Percentiles rank a stretch among this genome's conserved stretches.
These are phyloP conservation scores for Zaprionus capensis DNA, from an alignment of 1,140 invertebrate species.

Conservation along the genomic window DNA sequence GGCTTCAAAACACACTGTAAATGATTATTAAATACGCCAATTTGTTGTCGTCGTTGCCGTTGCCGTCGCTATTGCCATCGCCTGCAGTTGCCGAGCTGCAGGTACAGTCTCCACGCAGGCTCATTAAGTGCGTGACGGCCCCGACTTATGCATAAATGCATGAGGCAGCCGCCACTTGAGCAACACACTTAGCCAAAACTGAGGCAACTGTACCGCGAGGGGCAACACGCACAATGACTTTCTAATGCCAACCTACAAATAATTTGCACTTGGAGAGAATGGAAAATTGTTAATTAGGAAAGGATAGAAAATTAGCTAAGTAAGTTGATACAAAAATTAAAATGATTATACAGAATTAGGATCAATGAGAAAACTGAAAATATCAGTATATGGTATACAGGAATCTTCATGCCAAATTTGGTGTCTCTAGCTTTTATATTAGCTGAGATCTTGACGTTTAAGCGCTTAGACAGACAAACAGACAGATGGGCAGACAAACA, in stretches of 20 bases:
- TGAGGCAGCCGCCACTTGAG: conserved; percentile 38
- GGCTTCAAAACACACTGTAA: conserved; percentile 69
- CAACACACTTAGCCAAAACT: conserved; percentile 20
- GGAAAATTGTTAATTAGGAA: background rate
- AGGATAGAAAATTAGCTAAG: background rate
- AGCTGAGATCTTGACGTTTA: too few species aligned
- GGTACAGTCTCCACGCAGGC: conserved; percentile 42
- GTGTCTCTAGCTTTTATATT: too few species aligned
- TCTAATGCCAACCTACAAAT: conserved; percentile 13
- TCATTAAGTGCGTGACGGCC: conserved; percentile 80
- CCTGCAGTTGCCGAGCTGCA: conserved; percentile 34
- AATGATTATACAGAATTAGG: too few species aligned
- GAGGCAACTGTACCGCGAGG: conserved; percentile 51
- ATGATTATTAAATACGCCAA: conserved; percentile 81
- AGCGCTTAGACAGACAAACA: too few species aligned
- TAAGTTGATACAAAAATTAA: background rate
- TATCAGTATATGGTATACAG: too few species aligned
- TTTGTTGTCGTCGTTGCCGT: conserved; percentile 58
- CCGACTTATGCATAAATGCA: conserved; percentile 72
- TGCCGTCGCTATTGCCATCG: conserved; percentile 34
- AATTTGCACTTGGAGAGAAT: background rate
- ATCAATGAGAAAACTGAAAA: too few species aligned
- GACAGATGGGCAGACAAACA: too few species aligned
- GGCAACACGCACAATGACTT: conserved; percentile 17
- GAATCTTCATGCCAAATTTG: too few species aligned